These are phyloP conservation scores for Siderastrea siderea DNA, from an alignment of 92 coral and sea anemone genomes.

Conservation along the genomic window DNA sequence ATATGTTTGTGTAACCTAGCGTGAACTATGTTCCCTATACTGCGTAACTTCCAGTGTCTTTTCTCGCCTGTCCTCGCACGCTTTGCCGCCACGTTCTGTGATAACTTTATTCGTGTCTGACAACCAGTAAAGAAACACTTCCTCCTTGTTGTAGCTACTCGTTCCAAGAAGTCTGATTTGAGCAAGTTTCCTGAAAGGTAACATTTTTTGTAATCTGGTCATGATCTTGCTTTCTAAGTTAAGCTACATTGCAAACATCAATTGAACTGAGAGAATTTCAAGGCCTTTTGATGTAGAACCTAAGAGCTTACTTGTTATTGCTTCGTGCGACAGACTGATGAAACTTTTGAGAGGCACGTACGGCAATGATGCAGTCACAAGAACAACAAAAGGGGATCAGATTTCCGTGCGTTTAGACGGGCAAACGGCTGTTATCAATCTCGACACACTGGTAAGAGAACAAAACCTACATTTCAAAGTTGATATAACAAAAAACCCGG, in stretches of 20 bases:
- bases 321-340: constrained; percentile 70
- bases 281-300: neutral
- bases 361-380: constrained; percentile 79
- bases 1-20: no score
- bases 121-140: no score
- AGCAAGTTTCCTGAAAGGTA: constrained; percentile 88
- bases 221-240: no score
- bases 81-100: no score
- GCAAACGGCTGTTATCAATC: constrained; percentile 83
- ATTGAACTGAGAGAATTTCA: no score
- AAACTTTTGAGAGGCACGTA: constrained; percentile 85
- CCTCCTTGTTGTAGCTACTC: constrained; percentile 5
- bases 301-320: neutral
- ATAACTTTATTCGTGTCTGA: no score
- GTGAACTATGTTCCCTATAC: no score
- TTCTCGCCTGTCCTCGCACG: no score
- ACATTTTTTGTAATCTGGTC: neutral
- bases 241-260: no score
- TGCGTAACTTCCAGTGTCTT: no score
- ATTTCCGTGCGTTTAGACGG: constrained; percentile 89
- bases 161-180: constrained; percentile 70
- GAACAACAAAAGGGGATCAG: constrained; percentile 89
- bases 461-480: neutral
- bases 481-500: no score
- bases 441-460: constrained; percentile 84